Evolutionary conservation across 2,113 vertebrate species (phyloP), one percentile per base, ranked within the genome.

Genomic region (Balaeniceps rex): DNA sequence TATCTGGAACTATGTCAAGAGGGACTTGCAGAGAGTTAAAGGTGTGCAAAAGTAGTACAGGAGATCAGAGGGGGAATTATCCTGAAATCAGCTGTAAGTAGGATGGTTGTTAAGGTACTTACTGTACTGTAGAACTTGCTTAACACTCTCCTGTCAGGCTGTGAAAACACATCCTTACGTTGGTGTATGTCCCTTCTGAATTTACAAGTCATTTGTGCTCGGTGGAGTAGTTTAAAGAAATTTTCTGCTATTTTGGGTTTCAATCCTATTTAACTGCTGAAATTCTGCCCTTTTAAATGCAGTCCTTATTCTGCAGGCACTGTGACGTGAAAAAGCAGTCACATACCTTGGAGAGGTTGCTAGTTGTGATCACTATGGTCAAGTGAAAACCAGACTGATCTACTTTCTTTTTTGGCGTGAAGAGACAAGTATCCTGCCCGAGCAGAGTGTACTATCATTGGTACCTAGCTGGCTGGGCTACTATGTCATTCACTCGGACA

Each of bases 31-130:
- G 80, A 74, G 74, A 55, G 51, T 61, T 85, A 69, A 75, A 89
- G 47, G 57, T 87, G 29, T 93, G 36, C 84, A 71, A 19, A 84
- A 85, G 76, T 24, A 87, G 81, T 54, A 19, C 80, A 82, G 77
- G 77, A 87, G 83, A 92, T 90, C 79, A 80, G 51, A 66, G 78
- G 76, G 47, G 84, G 77, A 91, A 89, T 91, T 95, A 91, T 58
- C 70, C 61, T 54, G 69, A 28, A 79, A 91, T 79, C 77, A 91
- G 66, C 78, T 91, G 57, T 61, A 68, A 94, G 84, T 40, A 83
- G 95, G 74, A 34, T 88, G 74, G 29, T 60, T 94, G 72, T 78
- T 94, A 85, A 89, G 66, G 74, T 44, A 72, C 65, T 93, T 91
- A 64, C 47, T 84, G 46, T 80, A 55, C 86, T 84, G 76, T 3